These are phyloP conservation scores for Sebastes trivittatus DNA, from an alignment of 2,797 vertebrate species.

Conservation along the genomic window DNA sequence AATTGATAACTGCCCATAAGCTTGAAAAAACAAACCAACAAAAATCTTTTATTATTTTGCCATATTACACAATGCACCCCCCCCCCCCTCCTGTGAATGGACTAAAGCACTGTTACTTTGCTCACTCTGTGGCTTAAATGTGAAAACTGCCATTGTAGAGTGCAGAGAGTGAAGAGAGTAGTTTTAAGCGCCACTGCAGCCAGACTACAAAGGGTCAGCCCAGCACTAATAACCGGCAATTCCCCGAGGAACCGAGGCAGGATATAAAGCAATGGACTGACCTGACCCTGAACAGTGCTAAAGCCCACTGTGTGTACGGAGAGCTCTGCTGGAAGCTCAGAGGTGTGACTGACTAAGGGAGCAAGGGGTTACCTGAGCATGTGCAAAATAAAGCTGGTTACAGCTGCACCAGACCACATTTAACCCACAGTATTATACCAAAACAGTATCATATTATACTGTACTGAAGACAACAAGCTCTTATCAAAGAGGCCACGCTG, in stretches of 20 bases:
- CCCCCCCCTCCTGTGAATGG: too few relatives aligned
- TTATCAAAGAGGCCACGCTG: too few relatives aligned
- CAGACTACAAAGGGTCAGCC: slow-evolving; percentile 14
- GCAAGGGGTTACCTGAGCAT: slow-evolving; percentile 5
- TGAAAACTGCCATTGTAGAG: background rate
- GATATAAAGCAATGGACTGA: slow-evolving; percentile 21
- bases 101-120: too few relatives aligned
- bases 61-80: background rate
- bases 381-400: background rate
- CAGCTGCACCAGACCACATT: background rate
- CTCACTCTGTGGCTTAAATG: too few relatives aligned
- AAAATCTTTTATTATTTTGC: background rate
- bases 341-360: background rate
- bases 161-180: background rate
- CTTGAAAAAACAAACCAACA: background rate
- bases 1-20: background rate
- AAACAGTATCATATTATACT: background rate
- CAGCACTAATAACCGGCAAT: slow-evolving; percentile 10
- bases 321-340: slow-evolving; percentile 12
- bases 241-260: background rate
- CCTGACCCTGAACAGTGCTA: background rate
- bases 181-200: background rate
- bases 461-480: background rate
- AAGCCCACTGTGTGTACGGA: slow-evolving; percentile 2
- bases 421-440: background rate